Conservation (phyloP, 1,140 invertebrate genomes). For the Metopolophium dirhodum region DNA sequence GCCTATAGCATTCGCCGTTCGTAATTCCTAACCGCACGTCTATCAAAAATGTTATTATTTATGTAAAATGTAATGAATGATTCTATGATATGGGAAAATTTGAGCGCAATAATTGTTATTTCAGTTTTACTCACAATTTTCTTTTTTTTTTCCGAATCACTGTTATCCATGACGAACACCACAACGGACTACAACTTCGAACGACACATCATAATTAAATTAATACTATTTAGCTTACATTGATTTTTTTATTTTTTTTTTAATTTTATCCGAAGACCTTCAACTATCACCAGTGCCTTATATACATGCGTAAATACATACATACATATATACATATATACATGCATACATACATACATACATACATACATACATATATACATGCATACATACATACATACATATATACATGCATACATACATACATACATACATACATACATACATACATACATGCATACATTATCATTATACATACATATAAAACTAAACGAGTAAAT, state of each 20-base stretch:
- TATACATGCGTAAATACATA: not conserved
- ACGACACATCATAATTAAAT: constrained; percentile 35
- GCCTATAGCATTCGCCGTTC: not conserved
- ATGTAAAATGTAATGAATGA: not conserved
- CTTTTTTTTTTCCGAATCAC: constrained; percentile 25
- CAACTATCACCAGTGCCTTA: constrained; percentile 28
- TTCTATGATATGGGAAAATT: not conserved
- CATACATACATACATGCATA: not conserved
- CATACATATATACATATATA: not conserved
- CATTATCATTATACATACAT: not conserved
- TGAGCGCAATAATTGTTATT: not conserved
- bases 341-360: not conserved
- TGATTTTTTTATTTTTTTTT: constrained; percentile 42
- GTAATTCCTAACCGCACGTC: not conserved
- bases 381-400: not conserved
- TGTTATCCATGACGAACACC: constrained; percentile 50
- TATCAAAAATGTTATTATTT: not conserved
- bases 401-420: not conserved
- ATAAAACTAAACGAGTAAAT: not conserved
- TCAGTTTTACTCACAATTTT: constrained; percentile 31
- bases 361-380: not conserved
- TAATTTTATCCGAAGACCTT: constrained; percentile 51
- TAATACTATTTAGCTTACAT: constrained; percentile 38
- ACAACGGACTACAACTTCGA: constrained; percentile 9
- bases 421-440: not conserved